Evolutionary conservation across 2,797 vertebrate species (phyloP).

Genomic region (Anolis apletophallus): DNA sequence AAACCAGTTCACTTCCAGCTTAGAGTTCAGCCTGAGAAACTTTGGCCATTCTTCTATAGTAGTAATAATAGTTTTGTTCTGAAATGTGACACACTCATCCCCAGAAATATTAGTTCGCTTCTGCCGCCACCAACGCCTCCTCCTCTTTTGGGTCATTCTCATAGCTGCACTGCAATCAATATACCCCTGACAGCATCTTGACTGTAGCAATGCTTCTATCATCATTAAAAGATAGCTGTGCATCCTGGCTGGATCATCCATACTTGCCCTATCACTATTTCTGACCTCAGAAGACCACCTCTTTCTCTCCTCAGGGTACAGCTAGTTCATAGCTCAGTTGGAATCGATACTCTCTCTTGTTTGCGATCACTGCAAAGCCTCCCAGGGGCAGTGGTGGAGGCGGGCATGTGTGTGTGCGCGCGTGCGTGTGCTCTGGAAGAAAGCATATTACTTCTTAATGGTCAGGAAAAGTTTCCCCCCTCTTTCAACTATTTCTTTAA

Average conservation of each 20-base stretch:
- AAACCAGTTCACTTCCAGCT: neutral
- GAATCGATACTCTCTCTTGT: slow-evolving; percentile 21
- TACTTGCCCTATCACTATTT: neutral
- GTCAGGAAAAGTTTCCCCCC: neutral
- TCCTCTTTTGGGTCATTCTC: neutral
- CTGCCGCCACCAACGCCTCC: neutral
- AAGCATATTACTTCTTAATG: neutral
- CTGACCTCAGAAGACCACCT: neutral
- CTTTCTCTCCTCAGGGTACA: neutral
- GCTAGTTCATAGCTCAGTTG: neutral
- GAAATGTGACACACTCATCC: neutral
- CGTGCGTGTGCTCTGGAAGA: too few species aligned
- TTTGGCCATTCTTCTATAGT: neutral
- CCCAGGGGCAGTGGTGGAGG: neutral
- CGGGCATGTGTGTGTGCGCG: neutral
- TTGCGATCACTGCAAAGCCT: neutral
- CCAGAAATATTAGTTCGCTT: neutral
- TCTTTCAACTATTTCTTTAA: neutral
- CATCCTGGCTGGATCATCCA: neutral
- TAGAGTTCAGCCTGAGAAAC: neutral
- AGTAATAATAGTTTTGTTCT: neutral
- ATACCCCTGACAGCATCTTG: neutral
- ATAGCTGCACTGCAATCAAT: slow-evolving; percentile 1
- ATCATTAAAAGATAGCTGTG: neutral
- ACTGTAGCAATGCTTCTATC: neutral